phyloP scores from a whole-genome alignment of 2,797 vertebrate species.

The Eupleurogrammus muticus region DNA sequence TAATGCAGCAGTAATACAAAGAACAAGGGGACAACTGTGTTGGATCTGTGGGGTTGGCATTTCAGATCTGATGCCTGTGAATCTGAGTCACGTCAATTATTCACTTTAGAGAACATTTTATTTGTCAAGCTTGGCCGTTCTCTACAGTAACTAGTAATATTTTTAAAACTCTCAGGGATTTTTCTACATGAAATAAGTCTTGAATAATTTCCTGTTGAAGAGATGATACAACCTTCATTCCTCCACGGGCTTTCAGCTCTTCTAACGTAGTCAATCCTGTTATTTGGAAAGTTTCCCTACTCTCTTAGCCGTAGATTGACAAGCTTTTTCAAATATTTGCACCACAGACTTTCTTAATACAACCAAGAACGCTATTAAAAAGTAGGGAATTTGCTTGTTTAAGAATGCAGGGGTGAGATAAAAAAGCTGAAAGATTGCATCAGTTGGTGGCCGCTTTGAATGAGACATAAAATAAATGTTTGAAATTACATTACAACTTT shows the following conservation, averaged over 20 bases:
- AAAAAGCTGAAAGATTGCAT: conserved; percentile 11
- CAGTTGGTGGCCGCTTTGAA: conserved; percentile 21
- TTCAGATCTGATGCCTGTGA: too few relatives aligned
- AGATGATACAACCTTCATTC: conserved; percentile 54
- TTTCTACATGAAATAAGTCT: conserved; percentile 56
- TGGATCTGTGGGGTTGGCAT: too few relatives aligned
- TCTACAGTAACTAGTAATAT: conserved; percentile 23
- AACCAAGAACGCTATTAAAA: conserved; percentile 9
- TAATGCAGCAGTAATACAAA: too few relatives aligned
- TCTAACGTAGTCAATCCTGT: conserved; percentile 41
- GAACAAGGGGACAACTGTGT: too few relatives aligned
- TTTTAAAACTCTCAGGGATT: conserved; percentile 29
- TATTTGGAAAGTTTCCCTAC: conserved; percentile 42
- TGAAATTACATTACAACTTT: conserved; percentile 23
- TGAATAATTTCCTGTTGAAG: conserved; percentile 41
- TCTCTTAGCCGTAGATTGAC: conserved; percentile 34
- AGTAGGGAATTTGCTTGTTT: conserved; percentile 14
- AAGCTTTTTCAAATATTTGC: conserved; percentile 16
- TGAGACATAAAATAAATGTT: conserved; percentile 20
- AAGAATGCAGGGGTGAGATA: conserved; percentile 20
- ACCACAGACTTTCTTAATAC: conserved; percentile 28
- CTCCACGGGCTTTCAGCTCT: conserved; percentile 38
- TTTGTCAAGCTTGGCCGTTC: conserved; percentile 25
- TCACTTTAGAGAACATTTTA: background rate
- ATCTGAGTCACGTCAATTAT: too few relatives aligned